These are phyloP conservation scores for Barbus barbus DNA, from an alignment of 2,113 vertebrate genomes.

Conservation along the genomic window DNA sequence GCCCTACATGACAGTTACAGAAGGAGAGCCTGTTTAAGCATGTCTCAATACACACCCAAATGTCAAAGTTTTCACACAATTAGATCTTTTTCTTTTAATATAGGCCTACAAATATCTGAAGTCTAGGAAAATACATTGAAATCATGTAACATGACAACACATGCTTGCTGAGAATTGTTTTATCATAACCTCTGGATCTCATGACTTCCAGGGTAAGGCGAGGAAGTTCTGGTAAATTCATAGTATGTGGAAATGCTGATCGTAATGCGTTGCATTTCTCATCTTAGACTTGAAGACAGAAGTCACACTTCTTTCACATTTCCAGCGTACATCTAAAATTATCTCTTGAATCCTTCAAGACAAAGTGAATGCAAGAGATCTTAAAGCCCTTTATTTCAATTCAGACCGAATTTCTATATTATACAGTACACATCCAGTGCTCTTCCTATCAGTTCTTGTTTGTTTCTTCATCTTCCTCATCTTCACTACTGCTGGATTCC, in stretches of 20 bases:
- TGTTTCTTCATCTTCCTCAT: conserved; percentile 52
- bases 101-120: background rate
- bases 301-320: background rate
- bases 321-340: background rate
- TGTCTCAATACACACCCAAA: background rate
- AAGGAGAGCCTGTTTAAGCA: background rate
- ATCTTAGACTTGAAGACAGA: background rate
- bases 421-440: background rate
- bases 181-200: conserved; percentile 6
- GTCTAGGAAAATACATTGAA: background rate
- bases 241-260: background rate
- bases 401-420: background rate
- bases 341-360: background rate
- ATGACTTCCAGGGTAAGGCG: conserved; percentile 26
- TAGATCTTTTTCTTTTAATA: background rate
- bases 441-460: conserved; percentile 7
- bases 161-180: background rate
- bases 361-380: background rate
- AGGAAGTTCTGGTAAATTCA: conserved; percentile 9
- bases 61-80: background rate
- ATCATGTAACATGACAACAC: background rate
- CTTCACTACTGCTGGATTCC: conserved; percentile 71
- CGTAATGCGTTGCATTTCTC: background rate
- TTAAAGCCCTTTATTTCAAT: background rate
- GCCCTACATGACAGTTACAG: background rate